These are phyloP conservation scores for Xenops minutus DNA, from an alignment of 2,797 vertebrate genomes.

Conservation along the genomic window DNA sequence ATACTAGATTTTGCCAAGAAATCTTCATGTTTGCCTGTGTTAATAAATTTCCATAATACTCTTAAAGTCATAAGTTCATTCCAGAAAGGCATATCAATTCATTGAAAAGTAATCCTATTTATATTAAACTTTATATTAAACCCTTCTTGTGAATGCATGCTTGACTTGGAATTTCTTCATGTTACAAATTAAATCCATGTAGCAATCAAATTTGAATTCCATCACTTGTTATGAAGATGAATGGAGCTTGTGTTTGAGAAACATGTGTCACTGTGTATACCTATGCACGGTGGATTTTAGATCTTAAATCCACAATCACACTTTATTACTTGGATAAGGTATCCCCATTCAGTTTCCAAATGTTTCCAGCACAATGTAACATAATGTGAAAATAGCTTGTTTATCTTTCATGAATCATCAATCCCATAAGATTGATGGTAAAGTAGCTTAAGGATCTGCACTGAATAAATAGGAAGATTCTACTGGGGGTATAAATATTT, in stretches of 20 bases:
- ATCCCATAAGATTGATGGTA: neutral
- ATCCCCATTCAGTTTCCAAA: neutral
- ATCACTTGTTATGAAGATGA: neutral
- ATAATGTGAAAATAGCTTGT: neutral
- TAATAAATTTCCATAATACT: neutral
- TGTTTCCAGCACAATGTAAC: neutral
- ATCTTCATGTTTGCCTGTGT: neutral
- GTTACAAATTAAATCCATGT: neutral
- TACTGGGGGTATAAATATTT: neutral
- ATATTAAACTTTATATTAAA: neutral
- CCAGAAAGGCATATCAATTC: neutral
- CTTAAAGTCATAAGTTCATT: neutral
- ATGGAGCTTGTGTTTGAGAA: neutral
- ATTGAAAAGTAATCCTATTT: neutral
- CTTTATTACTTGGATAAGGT: neutral
- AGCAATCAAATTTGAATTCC: neutral
- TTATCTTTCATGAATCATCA: neutral
- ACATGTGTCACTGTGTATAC: neutral
- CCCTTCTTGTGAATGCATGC: neutral
- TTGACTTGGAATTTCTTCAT: neutral
- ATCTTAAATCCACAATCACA: neutral
- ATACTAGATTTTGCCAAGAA: neutral
- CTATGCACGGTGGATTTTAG: neutral
- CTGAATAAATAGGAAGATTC: neutral
- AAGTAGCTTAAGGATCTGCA: neutral